Percentiles rank a stretch among this genome's conserved stretches.
Conservation (phyloP, 2,888 invertebrate species). For the Stegophylla sp. region DNA sequence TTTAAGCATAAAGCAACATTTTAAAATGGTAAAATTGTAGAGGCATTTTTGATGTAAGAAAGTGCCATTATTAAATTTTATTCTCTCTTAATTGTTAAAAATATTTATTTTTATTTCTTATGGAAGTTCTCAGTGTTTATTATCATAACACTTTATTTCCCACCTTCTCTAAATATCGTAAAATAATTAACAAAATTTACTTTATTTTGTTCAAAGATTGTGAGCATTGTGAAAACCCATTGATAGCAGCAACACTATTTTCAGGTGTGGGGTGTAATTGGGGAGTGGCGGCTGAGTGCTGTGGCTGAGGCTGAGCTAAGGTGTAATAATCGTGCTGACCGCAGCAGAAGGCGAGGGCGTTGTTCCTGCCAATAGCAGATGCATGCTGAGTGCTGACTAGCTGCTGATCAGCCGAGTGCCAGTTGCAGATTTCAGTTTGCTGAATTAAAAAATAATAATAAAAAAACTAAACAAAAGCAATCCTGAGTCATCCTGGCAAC, state of each 20-base stretch:
- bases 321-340: constrained; percentile 57
- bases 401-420: constrained; percentile 58
- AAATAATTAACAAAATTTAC: neutral
- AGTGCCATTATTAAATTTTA: neutral
- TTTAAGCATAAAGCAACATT: neutral
- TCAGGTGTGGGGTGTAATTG: constrained; percentile 59
- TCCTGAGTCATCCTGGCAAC: constrained; percentile 42
- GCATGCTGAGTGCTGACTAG: constrained; percentile 59
- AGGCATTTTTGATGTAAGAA: no score
- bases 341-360: constrained; percentile 59
- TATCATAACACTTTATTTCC: neutral
- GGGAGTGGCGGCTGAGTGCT: constrained; percentile 57
- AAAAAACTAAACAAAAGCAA: constrained; percentile 52
- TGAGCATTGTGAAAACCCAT: constrained; percentile 52
- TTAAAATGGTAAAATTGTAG: neutral
- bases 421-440: constrained; percentile 59
- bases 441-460: constrained; percentile 33
- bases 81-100: neutral
- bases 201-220: constrained; percentile 29
- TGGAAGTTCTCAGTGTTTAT: neutral
- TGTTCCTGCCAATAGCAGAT: constrained; percentile 59
- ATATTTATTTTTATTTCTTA: neutral
- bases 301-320: constrained; percentile 57
- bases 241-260: constrained; percentile 58
- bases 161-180: neutral